Evolutionary conservation across 2,888 invertebrate species (phyloP), one percentile per base, ranked within the genome.

Genomic region (Drosophila kambysellisi): DNA sequence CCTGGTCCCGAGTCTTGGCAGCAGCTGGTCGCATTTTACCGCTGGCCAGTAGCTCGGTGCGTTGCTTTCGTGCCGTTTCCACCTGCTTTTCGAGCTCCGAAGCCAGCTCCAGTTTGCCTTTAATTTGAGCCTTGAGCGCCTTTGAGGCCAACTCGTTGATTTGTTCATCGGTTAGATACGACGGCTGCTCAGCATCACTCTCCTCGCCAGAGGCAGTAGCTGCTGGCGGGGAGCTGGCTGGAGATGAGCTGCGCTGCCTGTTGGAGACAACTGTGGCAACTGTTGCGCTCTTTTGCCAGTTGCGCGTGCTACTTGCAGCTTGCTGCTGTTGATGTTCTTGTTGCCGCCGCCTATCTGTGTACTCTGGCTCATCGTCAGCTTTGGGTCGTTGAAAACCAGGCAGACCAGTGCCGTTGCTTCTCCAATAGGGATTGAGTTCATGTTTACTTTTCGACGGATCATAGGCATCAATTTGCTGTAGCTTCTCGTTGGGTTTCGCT

Each of bases 401-500:
- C 69, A 98, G 91, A 3, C 98, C 98, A 61, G 95, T 95, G 0
- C 98, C 98, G 52, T 97, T 98, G 92, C 96, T 94, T 94, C 96
- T 98, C 98, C 98, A 98, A 91, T 97, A 97, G 0, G 98, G 98
- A 94, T 99, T 99, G 62, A 98, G 93, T 93, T 99, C 98, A 87
- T 96, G 94, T 2, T 93, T 93, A 91, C 96, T 96, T 74, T 95
- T 95, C 0, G 96, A 95, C 20, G 97, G 96, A 92, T 95, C 95
- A 83, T 96, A 96, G 48, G 94, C 94, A 88, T 95, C 94, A 81
- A 94, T 94, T 69, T 94, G 92, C 80, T 94, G 94, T 65, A 94
- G 94, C 61, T 94, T 93, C 57, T 94, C 94, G 57, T 93, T 93
- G 76, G 94, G 94, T 57, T 93, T 91, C 29, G 91, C 87, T 29